Evolutionary conservation across 2,797 vertebrate species (phyloP).

Genomic region (Intellagama lesueurii): DNA sequence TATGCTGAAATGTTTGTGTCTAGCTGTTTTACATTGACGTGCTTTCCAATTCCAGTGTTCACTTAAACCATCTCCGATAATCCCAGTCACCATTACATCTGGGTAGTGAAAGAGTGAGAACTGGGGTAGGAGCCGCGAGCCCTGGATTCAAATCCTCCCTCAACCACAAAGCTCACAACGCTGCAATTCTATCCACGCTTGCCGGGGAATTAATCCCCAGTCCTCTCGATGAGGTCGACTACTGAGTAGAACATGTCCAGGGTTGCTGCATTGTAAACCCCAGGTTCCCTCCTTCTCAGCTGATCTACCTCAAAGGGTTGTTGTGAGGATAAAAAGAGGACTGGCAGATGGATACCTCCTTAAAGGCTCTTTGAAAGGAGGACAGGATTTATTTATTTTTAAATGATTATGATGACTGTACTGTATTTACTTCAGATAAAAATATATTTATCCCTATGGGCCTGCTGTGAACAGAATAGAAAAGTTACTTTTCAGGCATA

Average conservation of each 20-base stretch:
- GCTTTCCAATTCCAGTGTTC: too few species aligned
- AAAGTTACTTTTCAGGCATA: not conserved
- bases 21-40: not conserved
- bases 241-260: fast-evolving
- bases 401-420: too few species aligned
- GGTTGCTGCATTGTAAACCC: not conserved
- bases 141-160: not conserved
- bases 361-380: not conserved
- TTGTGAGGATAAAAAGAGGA: not conserved
- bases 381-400: not conserved
- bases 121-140: not conserved
- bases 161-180: too few species aligned
- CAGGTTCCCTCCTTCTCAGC: too few species aligned
- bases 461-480: not conserved
- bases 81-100: too few species aligned
- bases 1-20: too few species aligned
- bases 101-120: too few species aligned
- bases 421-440: not conserved
- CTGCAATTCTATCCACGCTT: not conserved
- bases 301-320: not conserved
- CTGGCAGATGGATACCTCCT: not conserved
- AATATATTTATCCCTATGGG: not conserved
- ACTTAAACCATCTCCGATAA: too few species aligned
- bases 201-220: not conserved
- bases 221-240: not conserved